These are phyloP conservation scores for Arothron firmamentum DNA, from an alignment of 2,113 vertebrate species.

Conservation along the genomic window DNA sequence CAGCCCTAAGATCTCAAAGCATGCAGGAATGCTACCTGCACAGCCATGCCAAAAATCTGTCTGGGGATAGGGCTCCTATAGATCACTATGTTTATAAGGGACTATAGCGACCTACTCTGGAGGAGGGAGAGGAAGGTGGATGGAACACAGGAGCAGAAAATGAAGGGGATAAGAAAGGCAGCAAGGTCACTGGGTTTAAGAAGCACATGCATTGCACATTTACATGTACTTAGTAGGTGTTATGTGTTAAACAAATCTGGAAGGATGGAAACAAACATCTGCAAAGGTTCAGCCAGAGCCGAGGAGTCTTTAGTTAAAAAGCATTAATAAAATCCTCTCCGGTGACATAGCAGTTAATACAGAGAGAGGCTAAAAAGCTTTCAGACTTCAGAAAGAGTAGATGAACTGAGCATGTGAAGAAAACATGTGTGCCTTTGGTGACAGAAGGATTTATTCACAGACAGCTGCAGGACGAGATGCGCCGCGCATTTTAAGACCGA, in stretches of 20 bases:
- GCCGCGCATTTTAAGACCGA: constrained; percentile 33
- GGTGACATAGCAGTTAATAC: constrained; percentile 1
- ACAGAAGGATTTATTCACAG: constrained; percentile 70
- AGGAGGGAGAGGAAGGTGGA: constrained; percentile 38
- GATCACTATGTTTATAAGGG: constrained; percentile 68
- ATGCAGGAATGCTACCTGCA: constrained; percentile 81
- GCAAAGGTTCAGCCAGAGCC: constrained; percentile 6
- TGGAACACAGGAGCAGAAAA: constrained; percentile 43
- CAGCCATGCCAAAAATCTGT: constrained; percentile 85
- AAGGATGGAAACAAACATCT: constrained; percentile 9
- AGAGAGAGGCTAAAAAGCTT: constrained; percentile 15
- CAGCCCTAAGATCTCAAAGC: constrained; percentile 78
- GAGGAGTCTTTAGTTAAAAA: constrained; percentile 2
- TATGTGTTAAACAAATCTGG: constrained; percentile 8
- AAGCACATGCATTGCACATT: too few species aligned
- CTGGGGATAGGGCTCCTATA: constrained; percentile 74
- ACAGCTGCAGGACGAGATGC: constrained; percentile 66
- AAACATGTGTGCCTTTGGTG: constrained; percentile 51
- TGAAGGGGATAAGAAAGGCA: constrained; percentile 52
- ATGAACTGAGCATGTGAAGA: constrained; percentile 35
- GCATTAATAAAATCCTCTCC: constrained; percentile 2
- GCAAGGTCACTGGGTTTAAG: constrained; percentile 1
- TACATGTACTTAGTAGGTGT: too few species aligned
- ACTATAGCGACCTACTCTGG: constrained; percentile 42
- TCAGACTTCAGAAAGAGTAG: constrained; percentile 23